Base-by-base conservation (phyloP, 2,113 vertebrate genomes). In the Canis aureus region DNA sequence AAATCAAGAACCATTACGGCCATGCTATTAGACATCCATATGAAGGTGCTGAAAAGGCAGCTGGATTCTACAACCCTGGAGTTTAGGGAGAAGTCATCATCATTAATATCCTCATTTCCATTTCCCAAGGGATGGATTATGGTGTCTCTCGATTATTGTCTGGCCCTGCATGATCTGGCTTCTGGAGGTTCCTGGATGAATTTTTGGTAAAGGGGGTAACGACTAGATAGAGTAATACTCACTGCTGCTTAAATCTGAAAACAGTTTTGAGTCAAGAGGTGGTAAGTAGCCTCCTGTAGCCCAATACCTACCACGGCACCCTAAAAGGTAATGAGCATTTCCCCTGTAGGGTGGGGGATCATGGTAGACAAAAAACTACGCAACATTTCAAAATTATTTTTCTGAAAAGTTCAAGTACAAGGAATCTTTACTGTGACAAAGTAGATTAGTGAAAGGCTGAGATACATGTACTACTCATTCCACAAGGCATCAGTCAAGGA, bases 311-410 rank as follows among this genome's bases (percentile, higher is more conserved):
- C 20, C 43, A 74, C 0, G 88, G 35, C 53, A 71, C 49, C 55
- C 43, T 67, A 78, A 11, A 12, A 83, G 11, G 73, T 86, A 95
- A 93, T 29, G 43, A 22, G 53, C 32, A 64, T 59, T 80, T 87
- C 49, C 92, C 83, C 66, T 88, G 22, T 81, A 69, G 64, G 64
- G 43, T 67, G 49, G 38, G 19, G 53, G 29, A 92, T 85, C 55
- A 94, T 84, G 20, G 67, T 12, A 89, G 38, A 15, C 17, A 17
- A 60, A 84, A 95, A 83, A 38, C 15, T 89, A 96, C 25, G 35
- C 89, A 53, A 12, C 64, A 51, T 79, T 87, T 94, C 94, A 84
- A 97, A 97, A 71, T 60, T 64, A 57, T 88, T 10, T 79, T 83
- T 62, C 25, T 87, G 8, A 73, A 92, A 92, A 87, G 67, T 67